Evolutionary conservation across 2,113 vertebrate species (phyloP).

Genomic region (Parus major): DNA sequence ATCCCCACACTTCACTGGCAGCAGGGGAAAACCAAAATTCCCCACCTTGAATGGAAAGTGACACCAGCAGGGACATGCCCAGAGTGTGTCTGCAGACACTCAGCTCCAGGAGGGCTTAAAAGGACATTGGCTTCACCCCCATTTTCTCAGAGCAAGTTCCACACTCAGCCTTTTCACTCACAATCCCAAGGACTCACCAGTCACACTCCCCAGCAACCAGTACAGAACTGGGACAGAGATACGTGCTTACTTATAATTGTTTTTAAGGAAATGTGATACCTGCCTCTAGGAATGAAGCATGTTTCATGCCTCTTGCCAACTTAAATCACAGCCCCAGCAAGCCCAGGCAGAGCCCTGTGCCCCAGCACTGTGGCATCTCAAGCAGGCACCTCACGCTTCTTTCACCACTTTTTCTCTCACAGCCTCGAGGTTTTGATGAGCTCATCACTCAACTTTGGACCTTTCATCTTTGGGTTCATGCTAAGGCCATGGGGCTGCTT

Average conservation of each 20-base stretch:
- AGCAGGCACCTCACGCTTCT: constrained; percentile 1
- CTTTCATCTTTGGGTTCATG: constrained; percentile 66
- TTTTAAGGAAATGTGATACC: neutral
- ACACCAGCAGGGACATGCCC: neutral
- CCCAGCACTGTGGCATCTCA: constrained; percentile 44
- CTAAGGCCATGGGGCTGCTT: constrained; percentile 69
- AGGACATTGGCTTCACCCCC: neutral
- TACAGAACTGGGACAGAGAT: neutral
- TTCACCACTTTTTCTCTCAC: constrained; percentile 29
- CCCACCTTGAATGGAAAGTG: neutral
- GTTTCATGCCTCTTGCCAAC: neutral
- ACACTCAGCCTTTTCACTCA: rapidly evolving
- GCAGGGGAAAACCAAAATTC: neutral
- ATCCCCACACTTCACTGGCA: neutral
- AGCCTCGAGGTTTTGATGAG: constrained; percentile 57
- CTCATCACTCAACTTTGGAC: constrained; percentile 55
- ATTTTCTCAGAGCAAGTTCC: neutral
- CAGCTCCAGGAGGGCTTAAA: neutral
- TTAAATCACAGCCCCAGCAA: neutral
- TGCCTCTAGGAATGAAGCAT: neutral
- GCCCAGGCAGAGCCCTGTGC: constrained; percentile 10
- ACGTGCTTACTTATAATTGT: too few relatives aligned
- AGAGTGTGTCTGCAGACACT: neutral
- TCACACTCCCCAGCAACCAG: neutral
- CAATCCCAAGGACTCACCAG: neutral